Evolutionary conservation across 1,140 invertebrate species (phyloP).

Genomic region (Zaprionus kolodkinae): DNA sequence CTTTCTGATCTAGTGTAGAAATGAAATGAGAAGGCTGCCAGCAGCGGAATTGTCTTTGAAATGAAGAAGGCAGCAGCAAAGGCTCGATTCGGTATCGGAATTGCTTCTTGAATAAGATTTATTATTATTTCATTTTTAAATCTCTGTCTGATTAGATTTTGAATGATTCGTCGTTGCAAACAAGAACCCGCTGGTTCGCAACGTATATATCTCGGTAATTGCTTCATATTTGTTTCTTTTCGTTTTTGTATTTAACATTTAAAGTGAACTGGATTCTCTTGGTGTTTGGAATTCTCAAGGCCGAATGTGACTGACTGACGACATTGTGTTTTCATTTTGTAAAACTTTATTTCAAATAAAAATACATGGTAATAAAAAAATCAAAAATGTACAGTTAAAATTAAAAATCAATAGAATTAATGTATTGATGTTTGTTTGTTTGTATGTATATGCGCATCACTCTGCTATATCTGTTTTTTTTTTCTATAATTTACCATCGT

Average conservation of each 20-base stretch:
- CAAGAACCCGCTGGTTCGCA: constrained; percentile 73
- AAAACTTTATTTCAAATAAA: constrained; percentile 82
- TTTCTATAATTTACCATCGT: constrained; percentile 30
- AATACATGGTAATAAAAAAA: constrained; percentile 80
- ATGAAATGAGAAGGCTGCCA: constrained; percentile 63
- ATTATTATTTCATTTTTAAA: background rate
- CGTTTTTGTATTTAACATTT: constrained; percentile 1
- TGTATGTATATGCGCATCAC: constrained; percentile 49
- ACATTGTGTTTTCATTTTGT: constrained; percentile 66
- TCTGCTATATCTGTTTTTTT: constrained; percentile 54
- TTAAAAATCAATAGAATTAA: constrained; percentile 77
- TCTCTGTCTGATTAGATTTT: constrained; percentile 19
- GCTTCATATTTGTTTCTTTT: constrained; percentile 1
- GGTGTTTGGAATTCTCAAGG: constrained; percentile 40
- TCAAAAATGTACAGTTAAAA: constrained; percentile 79
- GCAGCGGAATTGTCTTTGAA: constrained; percentile 59
- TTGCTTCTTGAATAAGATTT: constrained; percentile 2
- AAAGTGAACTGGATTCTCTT: constrained; percentile 21
- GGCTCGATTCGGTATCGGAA: constrained; percentile 13
- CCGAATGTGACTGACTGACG: constrained; percentile 35
- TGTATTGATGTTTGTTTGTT: constrained; percentile 52
- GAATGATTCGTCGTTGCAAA: constrained; percentile 53
- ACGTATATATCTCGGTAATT: constrained; percentile 35
- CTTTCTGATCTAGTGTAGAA: constrained; percentile 23
- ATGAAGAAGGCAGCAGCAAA: constrained; percentile 53